Evolutionary conservation across 2,113 vertebrate genomes (phyloP), one percentile per base, ranked within the genome.

Genomic region (Thunnus maccoyii): DNA sequence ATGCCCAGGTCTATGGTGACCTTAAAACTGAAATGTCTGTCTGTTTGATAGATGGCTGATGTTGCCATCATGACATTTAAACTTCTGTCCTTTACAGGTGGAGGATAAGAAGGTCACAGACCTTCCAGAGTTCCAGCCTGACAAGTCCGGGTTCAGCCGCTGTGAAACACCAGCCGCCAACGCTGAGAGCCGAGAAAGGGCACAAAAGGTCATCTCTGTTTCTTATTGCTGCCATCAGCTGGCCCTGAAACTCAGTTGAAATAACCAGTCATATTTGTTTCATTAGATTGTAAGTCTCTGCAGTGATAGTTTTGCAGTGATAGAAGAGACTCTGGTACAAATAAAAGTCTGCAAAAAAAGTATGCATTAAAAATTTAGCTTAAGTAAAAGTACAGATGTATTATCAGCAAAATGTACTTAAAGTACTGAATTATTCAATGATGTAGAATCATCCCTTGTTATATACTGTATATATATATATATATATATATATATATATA

Each of bases 141-240:
- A 69, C 0, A 88, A 83, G 48, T 84, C 86, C 3, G 74, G 91
- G 17, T 95, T 96, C 74, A 93, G 85, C 46, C 86, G 58, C 15
- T 86, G 2, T 67, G 92, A 94, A 36, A 87, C 44, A 18, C 74
- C 92, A 27, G 86, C 80, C 1, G 52, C 52, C 20, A 16, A 86
- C 65, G 4, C n/a, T 0, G 92, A 94, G 65, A 91, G 66, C 54
- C 88, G 63, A 9, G 77, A 85, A 41, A 82, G 78, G 51, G 94
- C 95, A 0, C 94, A 89, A 69, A 85, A 88, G 50, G 93, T 91
- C 32, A 55, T 4, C 2, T 47, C 14, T 61, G 52, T 27, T 69
- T 70, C 30, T 20, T 16, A 52, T 10, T 18, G 20, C 66, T 20
- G 27, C 22, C 15, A 46, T 54, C 27, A 20, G 63, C 17, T 36